Evolutionary conservation across 2,797 vertebrate genomes (phyloP), one percentile per base, ranked within the genome.

Genomic region (Tachyglossus aculeatus): DNA sequence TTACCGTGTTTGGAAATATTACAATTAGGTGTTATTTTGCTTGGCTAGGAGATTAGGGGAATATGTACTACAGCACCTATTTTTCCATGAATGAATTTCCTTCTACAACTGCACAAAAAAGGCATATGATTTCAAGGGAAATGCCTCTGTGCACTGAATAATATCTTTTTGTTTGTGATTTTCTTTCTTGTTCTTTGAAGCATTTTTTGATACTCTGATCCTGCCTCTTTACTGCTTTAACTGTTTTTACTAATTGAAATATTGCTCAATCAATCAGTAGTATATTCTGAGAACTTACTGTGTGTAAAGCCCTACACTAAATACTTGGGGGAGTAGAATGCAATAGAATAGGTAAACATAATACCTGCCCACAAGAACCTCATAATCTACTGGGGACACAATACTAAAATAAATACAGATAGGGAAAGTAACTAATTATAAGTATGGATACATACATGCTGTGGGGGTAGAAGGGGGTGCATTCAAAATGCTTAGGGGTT

Each of bases 81-180:
- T 6, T 41, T 36, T n/a, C 61, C 78, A 29, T 60, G 38, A 74
- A 61, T 44, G 34, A 63, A 11, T n/a, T 54, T 2, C 6, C 70
- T 57, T 67, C 66, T 83, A 38, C 52, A 56, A 34, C 41, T 60
- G 31, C 62, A n/a, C 27, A 43, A 72, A 62, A 44, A n/a, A 73
- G 43, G 34, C 14, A 70, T 68, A 32, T 18, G 14, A n/a, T 12
- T 44, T 48, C 2, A 10, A 60, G 55, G 2, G 39, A 22, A 57
- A 38, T 31, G 3, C 34, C 10, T 51, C 25, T 11, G 1, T 47
- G 25, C 3, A 25, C 7, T 43, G 37, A 69, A 19, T 6, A 41
- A n/a, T n/a, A 44, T 58, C 32, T 40, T 78, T 82, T 84, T 59
- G 77, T 39, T 18, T 7, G n/a, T 83, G 73, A 79, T 21, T 86